Percentiles rank a stretch among this genome's conserved stretches.
phyloP scores from a whole-genome alignment of 2,888 invertebrate species.

The Pollenia amentaria region DNA sequence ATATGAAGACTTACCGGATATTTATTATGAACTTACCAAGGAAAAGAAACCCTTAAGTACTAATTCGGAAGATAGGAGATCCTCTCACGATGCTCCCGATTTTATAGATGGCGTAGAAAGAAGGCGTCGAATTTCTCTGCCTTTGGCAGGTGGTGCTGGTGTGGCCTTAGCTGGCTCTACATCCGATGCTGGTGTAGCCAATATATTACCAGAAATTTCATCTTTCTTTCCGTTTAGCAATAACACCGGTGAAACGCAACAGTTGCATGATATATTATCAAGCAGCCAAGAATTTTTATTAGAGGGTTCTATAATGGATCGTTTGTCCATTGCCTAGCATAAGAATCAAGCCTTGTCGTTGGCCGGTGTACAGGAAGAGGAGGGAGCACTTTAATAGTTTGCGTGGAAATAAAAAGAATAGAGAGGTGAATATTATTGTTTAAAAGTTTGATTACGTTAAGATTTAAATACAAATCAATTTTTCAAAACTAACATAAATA shows the following conservation, averaged over 20 bases:
- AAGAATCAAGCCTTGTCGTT: conserved; percentile 45
- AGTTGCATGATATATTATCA: conserved; percentile 83
- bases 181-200: conserved; percentile 26
- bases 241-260: conserved; percentile 81
- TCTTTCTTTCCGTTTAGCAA: conserved; percentile 85
- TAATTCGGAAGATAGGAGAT: conserved; percentile 25
- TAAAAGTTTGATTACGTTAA: too few species aligned
- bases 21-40: conserved; percentile 78
- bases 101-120: conserved; percentile 81
- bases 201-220: conserved; percentile 81
- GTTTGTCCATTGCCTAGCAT: conserved; percentile 81
- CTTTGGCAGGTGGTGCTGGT: conserved; percentile 53
- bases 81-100: conserved; percentile 76
- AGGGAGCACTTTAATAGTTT: conserved; percentile 21
- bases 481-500: too few species aligned
- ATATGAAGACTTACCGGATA: conserved; percentile 82
- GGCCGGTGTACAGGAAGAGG: conserved; percentile 50
- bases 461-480: too few species aligned
- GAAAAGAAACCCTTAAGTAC: conserved; percentile 74
- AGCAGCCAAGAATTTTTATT: conserved; percentile 82
- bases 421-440: conserved; percentile 8
- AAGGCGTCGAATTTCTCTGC: conserved; percentile 77
- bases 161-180: conserved; percentile 63
- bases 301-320: conserved; percentile 83
- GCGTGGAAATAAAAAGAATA: neutral